Conservation (phyloP, 2,888 invertebrate genomes). For the Stenoptilia bipunctidactyla region DNA sequence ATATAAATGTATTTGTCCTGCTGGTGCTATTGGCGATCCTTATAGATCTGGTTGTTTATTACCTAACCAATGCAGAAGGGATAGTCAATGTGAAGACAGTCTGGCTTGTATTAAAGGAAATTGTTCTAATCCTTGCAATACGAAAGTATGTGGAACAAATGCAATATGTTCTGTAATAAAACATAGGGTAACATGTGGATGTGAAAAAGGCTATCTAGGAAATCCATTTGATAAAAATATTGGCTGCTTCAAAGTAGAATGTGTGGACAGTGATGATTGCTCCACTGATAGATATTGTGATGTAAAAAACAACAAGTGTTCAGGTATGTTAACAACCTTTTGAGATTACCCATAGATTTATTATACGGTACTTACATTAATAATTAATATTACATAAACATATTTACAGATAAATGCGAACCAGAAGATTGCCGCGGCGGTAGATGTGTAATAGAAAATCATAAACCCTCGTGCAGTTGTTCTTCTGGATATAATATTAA, state of each 20-base stretch:
- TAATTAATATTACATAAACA: neutral
- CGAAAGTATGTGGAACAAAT: conserved; percentile 79
- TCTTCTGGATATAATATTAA: conserved; percentile 78
- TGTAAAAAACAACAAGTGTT: conserved; percentile 80
- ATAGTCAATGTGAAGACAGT: conserved; percentile 81
- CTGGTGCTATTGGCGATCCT: conserved; percentile 83
- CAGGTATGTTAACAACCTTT: conserved; percentile 77
- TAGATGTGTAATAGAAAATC: conserved; percentile 79
- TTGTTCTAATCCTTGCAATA: conserved; percentile 86
- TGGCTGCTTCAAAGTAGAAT: conserved; percentile 92
- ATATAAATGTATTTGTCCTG: conserved; percentile 83
- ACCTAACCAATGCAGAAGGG: conserved; percentile 81
- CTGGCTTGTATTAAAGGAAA: conserved; percentile 82
- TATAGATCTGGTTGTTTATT: conserved; percentile 76
- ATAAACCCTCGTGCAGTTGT: conserved; percentile 81
- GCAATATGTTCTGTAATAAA: conserved; percentile 81
- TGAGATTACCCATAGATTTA: conserved; percentile 6
- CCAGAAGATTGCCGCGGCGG: conserved; percentile 84
- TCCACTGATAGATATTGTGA: conserved; percentile 82
- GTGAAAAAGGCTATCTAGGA: conserved; percentile 85
- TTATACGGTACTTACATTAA: conserved; percentile 3
- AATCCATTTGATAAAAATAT: conserved; percentile 81
- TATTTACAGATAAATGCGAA: conserved; percentile 80
- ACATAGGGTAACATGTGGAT: conserved; percentile 80
- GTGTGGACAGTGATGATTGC: conserved; percentile 83